Conservation (phyloP, 2,888 invertebrate genomes). For the Salpingus planirostris region DNA sequence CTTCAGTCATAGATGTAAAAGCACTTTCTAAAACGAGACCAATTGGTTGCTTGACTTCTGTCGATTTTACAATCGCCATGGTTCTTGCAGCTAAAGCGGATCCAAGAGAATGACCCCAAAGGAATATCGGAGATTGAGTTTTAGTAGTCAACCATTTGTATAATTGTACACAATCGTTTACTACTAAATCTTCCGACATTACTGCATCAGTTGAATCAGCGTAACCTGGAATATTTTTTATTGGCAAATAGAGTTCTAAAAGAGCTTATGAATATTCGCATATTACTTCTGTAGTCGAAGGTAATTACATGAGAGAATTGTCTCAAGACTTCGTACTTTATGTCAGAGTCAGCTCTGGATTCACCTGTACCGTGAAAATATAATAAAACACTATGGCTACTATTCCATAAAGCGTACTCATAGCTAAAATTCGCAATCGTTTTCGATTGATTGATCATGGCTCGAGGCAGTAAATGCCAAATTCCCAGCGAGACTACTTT, state of each 20-base stretch:
- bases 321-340: slow-evolving; percentile 66
- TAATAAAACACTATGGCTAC: slow-evolving; percentile 32
- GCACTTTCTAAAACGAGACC: slow-evolving; percentile 33
- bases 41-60: slow-evolving; percentile 13
- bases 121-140: slow-evolving; percentile 28
- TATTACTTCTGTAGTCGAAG: slow-evolving; percentile 39
- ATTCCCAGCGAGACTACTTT: slow-evolving; percentile 44
- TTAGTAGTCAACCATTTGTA: slow-evolving; percentile 29
- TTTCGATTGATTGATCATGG: slow-evolving; percentile 41
- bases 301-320: slow-evolving; percentile 38
- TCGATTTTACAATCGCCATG: slow-evolving; percentile 16
- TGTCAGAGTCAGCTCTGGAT: slow-evolving; percentile 39
- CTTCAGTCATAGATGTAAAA: slow-evolving; percentile 31
- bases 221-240: slow-evolving; percentile 25
- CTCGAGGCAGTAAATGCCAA: slow-evolving; percentile 72
- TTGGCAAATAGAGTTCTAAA: too few relatives aligned
- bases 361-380: slow-evolving; percentile 40
- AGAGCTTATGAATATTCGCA: too few relatives aligned
- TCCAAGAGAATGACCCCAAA: slow-evolving; percentile 38
- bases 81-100: slow-evolving; percentile 31
- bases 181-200: slow-evolving; percentile 31
- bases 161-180: slow-evolving; percentile 32
- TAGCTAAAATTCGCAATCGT: slow-evolving; percentile 40
- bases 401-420: slow-evolving; percentile 46
- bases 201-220: slow-evolving; percentile 31